Conservation (phyloP, 2,113 vertebrate genomes). For the Marmota monax region DNA sequence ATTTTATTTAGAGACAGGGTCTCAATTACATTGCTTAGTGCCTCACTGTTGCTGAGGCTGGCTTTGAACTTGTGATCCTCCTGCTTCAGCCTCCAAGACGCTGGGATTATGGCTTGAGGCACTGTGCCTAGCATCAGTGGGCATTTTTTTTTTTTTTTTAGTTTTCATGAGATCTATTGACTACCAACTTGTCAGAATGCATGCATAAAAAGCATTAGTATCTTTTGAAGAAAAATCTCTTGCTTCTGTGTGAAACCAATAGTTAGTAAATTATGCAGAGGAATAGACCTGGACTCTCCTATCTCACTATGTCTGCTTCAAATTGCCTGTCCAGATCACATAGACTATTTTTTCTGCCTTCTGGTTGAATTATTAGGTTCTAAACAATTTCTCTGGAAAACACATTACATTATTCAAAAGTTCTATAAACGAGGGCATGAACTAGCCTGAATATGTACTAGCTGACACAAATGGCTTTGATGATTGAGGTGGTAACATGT, state of each 20-base stretch:
- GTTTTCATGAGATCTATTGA: not conserved
- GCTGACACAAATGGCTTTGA: not conserved
- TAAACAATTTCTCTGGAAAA: not conserved
- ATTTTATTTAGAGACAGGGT: too few relatives aligned
- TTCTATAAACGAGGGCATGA: not conserved
- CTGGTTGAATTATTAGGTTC: not conserved
- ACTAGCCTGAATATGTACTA: not conserved
- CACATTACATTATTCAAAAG: not conserved
- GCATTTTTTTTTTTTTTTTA: not conserved
- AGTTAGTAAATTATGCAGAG: not conserved
- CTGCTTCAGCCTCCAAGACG: too few relatives aligned
- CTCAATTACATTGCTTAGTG: too few relatives aligned
- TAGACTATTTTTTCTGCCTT: not conserved
- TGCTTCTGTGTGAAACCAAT: not conserved
- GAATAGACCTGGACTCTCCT: accelerated
- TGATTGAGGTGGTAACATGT: accelerated
- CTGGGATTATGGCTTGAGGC: too few relatives aligned
- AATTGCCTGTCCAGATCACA: not conserved
- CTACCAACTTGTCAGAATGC: not conserved
- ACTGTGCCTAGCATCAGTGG: too few relatives aligned
- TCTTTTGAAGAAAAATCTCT: not conserved
- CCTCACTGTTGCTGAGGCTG: too few relatives aligned
- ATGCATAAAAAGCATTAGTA: not conserved
- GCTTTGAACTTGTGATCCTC: too few relatives aligned
- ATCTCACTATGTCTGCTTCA: not conserved